These are phyloP conservation scores for Rhincodon typus DNA, from an alignment of 2,797 vertebrate species.

Conservation along the genomic window DNA sequence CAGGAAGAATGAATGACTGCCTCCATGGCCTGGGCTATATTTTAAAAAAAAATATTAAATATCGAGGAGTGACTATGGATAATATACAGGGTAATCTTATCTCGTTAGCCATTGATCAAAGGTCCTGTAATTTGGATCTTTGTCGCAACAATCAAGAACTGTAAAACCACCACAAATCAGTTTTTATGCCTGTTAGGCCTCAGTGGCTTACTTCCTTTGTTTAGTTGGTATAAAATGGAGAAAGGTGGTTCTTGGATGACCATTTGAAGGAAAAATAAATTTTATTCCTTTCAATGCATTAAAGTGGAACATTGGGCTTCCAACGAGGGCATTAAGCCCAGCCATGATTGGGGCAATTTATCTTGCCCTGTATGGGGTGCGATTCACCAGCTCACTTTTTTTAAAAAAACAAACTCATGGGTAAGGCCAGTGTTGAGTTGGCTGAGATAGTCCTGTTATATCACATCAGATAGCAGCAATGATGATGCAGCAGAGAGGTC, in stretches of 20 bases:
- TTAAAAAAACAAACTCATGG: too few species aligned
- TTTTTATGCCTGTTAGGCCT: background rate
- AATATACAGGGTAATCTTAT: conserved; percentile 1
- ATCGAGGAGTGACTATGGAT: background rate
- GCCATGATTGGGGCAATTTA: background rate
- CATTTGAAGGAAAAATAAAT: background rate
- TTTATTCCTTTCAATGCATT: background rate
- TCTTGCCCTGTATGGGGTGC: background rate
- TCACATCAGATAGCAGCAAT: background rate
- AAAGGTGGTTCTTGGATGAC: background rate
- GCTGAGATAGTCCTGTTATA: background rate
- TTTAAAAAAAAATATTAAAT: background rate
- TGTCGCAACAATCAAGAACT: background rate
- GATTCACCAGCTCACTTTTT: background rate
- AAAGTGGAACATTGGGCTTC: background rate
- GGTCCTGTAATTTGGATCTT: background rate
- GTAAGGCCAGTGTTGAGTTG: background rate
- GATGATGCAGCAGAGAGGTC: background rate
- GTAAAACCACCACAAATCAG: background rate
- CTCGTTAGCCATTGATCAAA: background rate
- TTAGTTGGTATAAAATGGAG: background rate
- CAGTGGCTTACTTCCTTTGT: background rate
- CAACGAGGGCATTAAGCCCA: background rate
- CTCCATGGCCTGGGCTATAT: background rate
- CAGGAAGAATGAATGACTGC: background rate